Conservation (phyloP, 2,113 vertebrate species). For the Takifugu bimaculatus region DNA sequence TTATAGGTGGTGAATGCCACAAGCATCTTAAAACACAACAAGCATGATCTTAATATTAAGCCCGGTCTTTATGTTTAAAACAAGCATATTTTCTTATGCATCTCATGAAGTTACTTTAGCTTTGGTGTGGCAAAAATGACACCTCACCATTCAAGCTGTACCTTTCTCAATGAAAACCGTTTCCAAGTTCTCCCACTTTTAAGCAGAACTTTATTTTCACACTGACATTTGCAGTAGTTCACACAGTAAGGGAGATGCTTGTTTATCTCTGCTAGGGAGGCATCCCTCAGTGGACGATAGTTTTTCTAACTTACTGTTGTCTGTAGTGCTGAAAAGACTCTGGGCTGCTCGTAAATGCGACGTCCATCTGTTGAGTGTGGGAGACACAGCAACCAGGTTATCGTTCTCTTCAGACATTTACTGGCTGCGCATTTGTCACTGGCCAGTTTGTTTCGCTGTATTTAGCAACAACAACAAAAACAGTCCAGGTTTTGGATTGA, state of each 20-base stretch:
- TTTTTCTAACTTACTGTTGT: conserved; percentile 31
- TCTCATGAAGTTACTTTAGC: no score
- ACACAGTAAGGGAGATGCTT: conserved; percentile 38
- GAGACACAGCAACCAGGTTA: conserved; percentile 39
- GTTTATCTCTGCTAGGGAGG: conserved; percentile 28
- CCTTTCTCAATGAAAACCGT: not conserved
- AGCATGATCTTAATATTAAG: no score
- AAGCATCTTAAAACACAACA: not conserved
- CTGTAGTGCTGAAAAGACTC: conserved; percentile 20
- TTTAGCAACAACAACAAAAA: no score
- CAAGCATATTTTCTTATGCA: no score
- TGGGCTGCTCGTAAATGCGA: conserved; percentile 32
- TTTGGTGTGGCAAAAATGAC: no score
- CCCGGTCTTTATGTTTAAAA: no score
- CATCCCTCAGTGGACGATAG: conserved; percentile 28
- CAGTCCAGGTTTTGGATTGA: no score
- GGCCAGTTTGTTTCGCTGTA: not conserved
- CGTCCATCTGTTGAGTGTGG: conserved; percentile 46
- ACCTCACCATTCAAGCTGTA: not conserved
- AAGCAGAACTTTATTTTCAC: conserved; percentile 4
- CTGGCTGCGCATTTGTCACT: conserved; percentile 17
- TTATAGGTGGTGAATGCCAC: not conserved
- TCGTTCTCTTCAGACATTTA: conserved; percentile 20
- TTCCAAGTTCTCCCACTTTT: no score
- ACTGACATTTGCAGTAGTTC: conserved; percentile 15